Base-by-base conservation (phyloP, 2,113 vertebrate species). In the Motacilla tschutschensis region DNA sequence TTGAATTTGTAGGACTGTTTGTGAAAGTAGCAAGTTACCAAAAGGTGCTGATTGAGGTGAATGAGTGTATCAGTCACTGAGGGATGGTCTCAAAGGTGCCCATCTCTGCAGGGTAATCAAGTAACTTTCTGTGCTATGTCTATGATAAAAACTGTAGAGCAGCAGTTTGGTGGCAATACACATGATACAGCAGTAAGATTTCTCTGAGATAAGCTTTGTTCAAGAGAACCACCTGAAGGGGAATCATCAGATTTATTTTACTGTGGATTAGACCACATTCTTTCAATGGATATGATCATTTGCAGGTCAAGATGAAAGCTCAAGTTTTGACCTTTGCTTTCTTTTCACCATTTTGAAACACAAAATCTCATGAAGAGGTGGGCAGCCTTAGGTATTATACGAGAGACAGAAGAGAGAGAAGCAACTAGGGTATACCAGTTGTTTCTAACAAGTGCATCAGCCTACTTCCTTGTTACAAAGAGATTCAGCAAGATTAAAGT, bases 31-130 rank as follows among this genome's bases (percentile, higher is more conserved):
- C 86, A 93, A 93, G 64, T 77, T 92, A 94, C 81, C 71, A 95
- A 95, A 96, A 65, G 75, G 71, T 94, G 85, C 83, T 94, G 96
- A 95, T 78, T 94, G 94, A 95, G 81, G 91, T 91, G 91, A 93
- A 95, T 12, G 63, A 91, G 77, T 73, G 35, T 67, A 87, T 96
- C 36, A n/a, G 85, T 90, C 92, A 94, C 73, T 74, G 54, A 95
- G 24, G 73, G 93, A 93, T 83, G 69, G 89, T 83, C 84, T 94
- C 91, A 92, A 90, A 94, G 83, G 50, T 94, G 73, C 96, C 85
- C 77, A 89, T 94, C 92, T 95, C 89, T 85, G 74, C 73, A 92
- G 77, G 93, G 93, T 90, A 87, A 83, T 93, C 93, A 95, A 95
- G 66, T 65, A 93, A 26, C 62, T 51, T 79, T 93, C 80, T 92